Evolutionary conservation across 2,888 invertebrate species (phyloP).

Genomic region (Patella ulyssiponensis): DNA sequence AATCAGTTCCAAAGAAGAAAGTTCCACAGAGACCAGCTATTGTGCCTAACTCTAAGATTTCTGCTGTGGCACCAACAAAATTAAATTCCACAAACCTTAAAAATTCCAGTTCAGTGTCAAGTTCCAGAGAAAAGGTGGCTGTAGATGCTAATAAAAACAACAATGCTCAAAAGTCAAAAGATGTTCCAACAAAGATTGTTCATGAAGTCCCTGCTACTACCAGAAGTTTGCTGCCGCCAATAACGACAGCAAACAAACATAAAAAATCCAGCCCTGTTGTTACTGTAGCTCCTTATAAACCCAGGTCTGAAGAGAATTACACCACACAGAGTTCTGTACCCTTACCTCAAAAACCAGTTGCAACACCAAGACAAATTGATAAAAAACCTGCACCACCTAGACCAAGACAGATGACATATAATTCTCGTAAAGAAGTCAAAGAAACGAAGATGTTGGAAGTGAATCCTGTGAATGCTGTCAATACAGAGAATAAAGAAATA

Average conservation of each 20-base stretch:
- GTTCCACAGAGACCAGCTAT: neutral
- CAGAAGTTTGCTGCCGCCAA: slow-evolving; percentile 13
- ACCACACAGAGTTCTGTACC: slow-evolving; percentile 26
- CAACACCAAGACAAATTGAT: slow-evolving; percentile 11
- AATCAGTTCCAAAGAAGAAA: slow-evolving; percentile 11
- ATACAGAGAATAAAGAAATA: slow-evolving; percentile 14
- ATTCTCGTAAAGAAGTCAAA: slow-evolving; percentile 8
- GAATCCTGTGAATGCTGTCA: neutral
- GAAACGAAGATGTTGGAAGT: neutral
- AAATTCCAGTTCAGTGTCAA: slow-evolving; percentile 21
- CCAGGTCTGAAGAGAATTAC: slow-evolving; percentile 22
- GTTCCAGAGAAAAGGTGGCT: slow-evolving; percentile 15
- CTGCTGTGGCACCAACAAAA: neutral
- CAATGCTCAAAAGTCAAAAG: slow-evolving; percentile 15
- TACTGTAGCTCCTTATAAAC: slow-evolving; percentile 40
- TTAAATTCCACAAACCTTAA: slow-evolving; percentile 8
- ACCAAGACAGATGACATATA: neutral
- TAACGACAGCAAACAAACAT: slow-evolving; percentile 29
- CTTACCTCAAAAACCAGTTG: slow-evolving; percentile 19
- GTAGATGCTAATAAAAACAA: neutral
- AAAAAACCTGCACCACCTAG: slow-evolving; percentile 4
- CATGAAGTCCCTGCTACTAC: neutral
- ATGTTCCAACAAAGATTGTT: slow-evolving; percentile 10
- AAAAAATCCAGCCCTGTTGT: slow-evolving; percentile 41
- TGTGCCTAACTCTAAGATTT: neutral